Percentiles rank a stretch among this genome's conserved stretches.
Evolutionary conservation across 2,113 vertebrate species (phyloP).

Genomic region (Todiramphus chloris): DNA sequence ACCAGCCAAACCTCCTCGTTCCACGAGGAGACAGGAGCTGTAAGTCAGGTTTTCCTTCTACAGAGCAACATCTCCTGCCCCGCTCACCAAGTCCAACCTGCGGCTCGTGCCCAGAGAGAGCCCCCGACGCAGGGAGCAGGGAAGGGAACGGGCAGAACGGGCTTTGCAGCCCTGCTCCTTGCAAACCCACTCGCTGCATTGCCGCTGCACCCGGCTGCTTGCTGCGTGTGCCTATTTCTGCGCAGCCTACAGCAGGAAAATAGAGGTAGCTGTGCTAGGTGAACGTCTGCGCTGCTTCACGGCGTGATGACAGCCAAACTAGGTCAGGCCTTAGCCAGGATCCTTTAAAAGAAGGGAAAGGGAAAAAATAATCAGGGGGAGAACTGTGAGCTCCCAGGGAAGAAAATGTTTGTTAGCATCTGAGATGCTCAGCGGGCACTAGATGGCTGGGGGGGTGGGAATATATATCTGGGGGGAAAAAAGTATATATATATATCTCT

Average conservation of each 20-base stretch:
- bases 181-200: background rate
- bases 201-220: background rate
- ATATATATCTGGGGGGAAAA: too few relatives aligned
- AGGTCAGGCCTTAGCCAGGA: background rate
- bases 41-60: background rate
- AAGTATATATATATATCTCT: too few relatives aligned
- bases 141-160: background rate
- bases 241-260: background rate
- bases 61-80: background rate
- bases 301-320: background rate
- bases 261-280: background rate
- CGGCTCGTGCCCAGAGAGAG: fast-evolving
- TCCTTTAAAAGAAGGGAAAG: background rate
- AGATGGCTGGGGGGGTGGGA: background rate
- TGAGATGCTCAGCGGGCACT: background rate
- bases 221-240: background rate
- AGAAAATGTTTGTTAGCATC: background rate
- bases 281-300: background rate
- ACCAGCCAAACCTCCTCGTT: background rate
- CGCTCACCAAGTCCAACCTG: background rate
- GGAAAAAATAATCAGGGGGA: background rate
- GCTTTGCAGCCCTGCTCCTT: background rate
- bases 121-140: fast-evolving
- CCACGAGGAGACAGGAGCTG: background rate
- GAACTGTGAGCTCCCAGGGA: background rate